These are phyloP conservation scores for Eclectus roratus DNA, from an alignment of 2,113 vertebrate species.

Conservation along the genomic window DNA sequence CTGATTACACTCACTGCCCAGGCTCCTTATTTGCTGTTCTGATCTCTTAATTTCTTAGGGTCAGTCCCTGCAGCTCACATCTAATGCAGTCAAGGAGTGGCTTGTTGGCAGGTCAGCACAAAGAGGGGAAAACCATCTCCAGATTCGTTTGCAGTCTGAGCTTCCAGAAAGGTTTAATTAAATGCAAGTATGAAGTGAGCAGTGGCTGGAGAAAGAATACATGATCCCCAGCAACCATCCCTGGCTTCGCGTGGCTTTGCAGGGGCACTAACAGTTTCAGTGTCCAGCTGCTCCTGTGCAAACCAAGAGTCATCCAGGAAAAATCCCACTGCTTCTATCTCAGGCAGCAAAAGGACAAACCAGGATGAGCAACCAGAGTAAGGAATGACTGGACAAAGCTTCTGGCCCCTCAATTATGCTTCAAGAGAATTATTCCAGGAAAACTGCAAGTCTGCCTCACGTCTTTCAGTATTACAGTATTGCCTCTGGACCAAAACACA, in stretches of 20 bases:
- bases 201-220: neutral
- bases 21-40: neutral
- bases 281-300: neutral
- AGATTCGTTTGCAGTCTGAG: neutral
- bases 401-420: neutral
- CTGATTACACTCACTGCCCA: neutral
- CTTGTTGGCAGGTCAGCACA: neutral
- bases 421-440: neutral
- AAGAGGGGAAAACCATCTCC: neutral
- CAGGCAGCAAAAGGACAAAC: neutral
- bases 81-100: neutral
- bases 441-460: accelerated
- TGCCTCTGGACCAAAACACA: neutral
- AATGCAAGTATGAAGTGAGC: neutral
- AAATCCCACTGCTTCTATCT: neutral
- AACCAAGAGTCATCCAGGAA: neutral
- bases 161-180: neutral
- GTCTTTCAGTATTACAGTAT: neutral
- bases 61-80: neutral
- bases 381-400: neutral
- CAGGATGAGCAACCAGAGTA: neutral
- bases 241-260: neutral
- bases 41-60: neutral
- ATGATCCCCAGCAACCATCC: neutral
- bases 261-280: neutral